phyloP scores from a whole-genome alignment of 2,797 vertebrate genomes.

The Cyprinodon diabolis region DNA sequence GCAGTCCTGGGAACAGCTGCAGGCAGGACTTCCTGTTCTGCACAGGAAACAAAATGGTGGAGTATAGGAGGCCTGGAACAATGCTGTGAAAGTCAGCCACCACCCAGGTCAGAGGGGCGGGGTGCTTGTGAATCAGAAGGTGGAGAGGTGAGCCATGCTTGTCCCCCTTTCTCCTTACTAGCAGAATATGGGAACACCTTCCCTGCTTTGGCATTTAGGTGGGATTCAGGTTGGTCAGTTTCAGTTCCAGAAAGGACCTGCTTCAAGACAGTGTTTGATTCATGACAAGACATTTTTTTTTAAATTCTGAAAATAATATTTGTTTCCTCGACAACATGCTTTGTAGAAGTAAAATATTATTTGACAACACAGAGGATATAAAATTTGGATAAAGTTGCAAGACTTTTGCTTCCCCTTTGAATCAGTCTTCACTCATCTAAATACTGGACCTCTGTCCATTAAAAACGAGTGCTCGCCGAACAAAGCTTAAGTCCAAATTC shows the following conservation, averaged over 20 bases:
- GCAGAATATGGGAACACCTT: constrained; percentile 46
- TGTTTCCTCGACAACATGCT: not conserved
- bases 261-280: not conserved
- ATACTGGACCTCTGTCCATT: not conserved
- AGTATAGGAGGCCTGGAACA: constrained; percentile 69
- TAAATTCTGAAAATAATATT: too few species aligned
- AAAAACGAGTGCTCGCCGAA: not conserved
- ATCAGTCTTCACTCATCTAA: not conserved
- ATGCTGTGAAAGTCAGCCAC: constrained; percentile 81
- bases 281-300: not conserved
- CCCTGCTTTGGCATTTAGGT: constrained; percentile 30
- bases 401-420: not conserved
- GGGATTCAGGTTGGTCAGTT: constrained; percentile 27
- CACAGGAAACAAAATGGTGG: constrained; percentile 77
- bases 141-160: constrained; percentile 49
- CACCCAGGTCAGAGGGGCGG: constrained; percentile 74
- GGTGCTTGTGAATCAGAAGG: constrained; percentile 61
- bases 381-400: not conserved
- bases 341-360: not conserved
- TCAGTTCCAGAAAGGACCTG: not conserved
- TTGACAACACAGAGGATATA: not conserved
- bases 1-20: constrained; percentile 75
- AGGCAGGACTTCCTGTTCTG: constrained; percentile 75
- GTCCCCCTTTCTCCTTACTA: constrained; percentile 39
- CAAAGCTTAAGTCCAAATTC: not conserved